Evolutionary conservation across 2,113 vertebrate genomes (phyloP), one percentile per base, ranked within the genome.

Genomic region (Sinocyclocheilus anshuiensis): DNA sequence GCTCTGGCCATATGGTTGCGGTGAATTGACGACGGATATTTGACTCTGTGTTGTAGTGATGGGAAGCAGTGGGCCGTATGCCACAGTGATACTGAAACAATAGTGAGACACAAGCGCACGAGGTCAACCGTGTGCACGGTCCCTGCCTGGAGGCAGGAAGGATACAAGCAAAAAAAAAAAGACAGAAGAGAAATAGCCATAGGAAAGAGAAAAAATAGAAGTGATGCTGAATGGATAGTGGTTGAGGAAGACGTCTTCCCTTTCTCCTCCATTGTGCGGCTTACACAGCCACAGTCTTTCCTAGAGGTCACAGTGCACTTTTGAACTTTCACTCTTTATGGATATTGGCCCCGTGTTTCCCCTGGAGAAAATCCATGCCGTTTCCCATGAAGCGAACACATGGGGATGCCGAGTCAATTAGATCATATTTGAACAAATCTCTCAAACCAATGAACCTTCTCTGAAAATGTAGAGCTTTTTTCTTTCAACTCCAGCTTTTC

Each of bases 281-380:
- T 61, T 77, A 53, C 53, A 71, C 33, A 69, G 81, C 20, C 87
- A 45, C 79, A 80, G 78, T 8, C 29, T 86, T 83, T 87, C 26
- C 79, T 81, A 87, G 89, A 93, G 92, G 92, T 93, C 91, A 91
- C 55, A 0, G 29, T 91, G 91, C 89, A 92, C 93, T 94, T 93
- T 92, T 94, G 89, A 94, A 94, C 93, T 92, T 91, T 88, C 48
- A 55, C 86, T 90, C 79, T 77, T n/a, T 77, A 36, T 42, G 72
- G 75, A 84, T 65, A 57, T 26, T 10, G 85, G 42, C 72, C 88
- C 78, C 80, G 61, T 65, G 78, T 75, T 87, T 45, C 84, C 71
- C 84, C 50, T 9, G 77, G 82, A 90, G 83, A 87, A 85, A 90
- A 93, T 89, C 86, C 83, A 85, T 90, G 87, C 69, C 79, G 84